These are phyloP conservation scores for Harpalus rubripes DNA, from an alignment of 2,888 invertebrate genomes.

Conservation along the genomic window DNA sequence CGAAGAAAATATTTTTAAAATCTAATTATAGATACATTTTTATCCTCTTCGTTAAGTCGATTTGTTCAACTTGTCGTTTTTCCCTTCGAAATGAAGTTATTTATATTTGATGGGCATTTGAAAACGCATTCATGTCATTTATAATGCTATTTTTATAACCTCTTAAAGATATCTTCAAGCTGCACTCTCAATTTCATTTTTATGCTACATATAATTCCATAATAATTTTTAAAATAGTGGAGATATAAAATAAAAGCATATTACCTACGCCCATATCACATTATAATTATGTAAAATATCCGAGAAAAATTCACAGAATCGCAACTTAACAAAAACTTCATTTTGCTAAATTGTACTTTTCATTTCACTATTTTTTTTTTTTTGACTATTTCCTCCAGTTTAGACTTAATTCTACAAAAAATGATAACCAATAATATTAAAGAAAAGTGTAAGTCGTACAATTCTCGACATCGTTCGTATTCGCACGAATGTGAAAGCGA, in stretches of 20 bases:
- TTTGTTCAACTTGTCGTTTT: conserved; percentile 4
- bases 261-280: too few species aligned
- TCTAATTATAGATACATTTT: conserved; percentile 39
- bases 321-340: too few species aligned
- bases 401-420: too few species aligned
- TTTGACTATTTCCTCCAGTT: too few species aligned
- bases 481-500: too few species aligned
- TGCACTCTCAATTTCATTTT: neutral
- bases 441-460: too few species aligned
- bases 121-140: conserved; percentile 2
- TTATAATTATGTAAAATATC: neutral
- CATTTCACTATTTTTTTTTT: too few species aligned
- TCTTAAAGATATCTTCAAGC: neutral
- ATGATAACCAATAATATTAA: too few species aligned
- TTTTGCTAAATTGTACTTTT: too few species aligned
- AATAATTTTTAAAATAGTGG: conserved; percentile 1
- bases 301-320: neutral
- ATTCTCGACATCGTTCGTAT: too few species aligned
- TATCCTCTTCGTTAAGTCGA: conserved; percentile 19
- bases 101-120: neutral
- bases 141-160: neutral
- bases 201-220: neutral
- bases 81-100: neutral
- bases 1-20: conserved; percentile 42
- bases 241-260: too few species aligned